Percentiles rank a stretch among this genome's conserved stretches.
Evolutionary conservation across 2,113 vertebrate species (phyloP).

Genomic region (Pheucticus melanocephalus): DNA sequence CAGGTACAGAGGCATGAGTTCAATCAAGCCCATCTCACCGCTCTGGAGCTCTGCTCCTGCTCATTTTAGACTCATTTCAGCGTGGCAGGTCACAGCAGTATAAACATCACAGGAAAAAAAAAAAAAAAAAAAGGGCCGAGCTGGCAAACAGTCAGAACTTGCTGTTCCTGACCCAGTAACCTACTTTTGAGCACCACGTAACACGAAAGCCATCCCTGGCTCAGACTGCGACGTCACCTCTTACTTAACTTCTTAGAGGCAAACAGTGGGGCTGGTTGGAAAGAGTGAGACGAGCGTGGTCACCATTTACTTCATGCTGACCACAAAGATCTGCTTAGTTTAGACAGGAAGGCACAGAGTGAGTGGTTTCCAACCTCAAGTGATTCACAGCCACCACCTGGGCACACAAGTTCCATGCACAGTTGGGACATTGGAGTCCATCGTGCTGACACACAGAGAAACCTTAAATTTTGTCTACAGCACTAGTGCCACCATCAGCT

Average conservation of each 20-base stretch:
- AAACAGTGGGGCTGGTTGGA: neutral
- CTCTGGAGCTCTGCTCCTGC: neutral
- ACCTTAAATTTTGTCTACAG: neutral
- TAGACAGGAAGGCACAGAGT: neutral
- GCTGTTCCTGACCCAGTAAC: constrained; percentile 93
- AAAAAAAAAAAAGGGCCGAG: constrained; percentile 68
- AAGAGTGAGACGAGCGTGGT: neutral
- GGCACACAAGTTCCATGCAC: fast-evolving
- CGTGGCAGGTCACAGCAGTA: constrained; percentile 85
- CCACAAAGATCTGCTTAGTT: neutral
- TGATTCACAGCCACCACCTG: neutral
- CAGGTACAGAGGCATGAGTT: neutral
- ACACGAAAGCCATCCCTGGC: constrained; percentile 73
- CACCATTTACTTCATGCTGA: neutral
- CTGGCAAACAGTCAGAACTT: constrained; percentile 85
- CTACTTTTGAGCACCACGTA: constrained; percentile 84
- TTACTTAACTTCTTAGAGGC: constrained; percentile 76
- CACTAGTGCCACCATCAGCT: neutral
- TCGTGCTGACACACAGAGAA: fast-evolving
- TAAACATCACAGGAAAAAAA: constrained; percentile 55
- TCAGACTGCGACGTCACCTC: constrained; percentile 78
- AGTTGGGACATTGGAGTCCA: neutral
- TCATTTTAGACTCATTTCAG: constrained; percentile 83
- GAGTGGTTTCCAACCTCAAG: neutral
- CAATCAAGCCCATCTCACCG: neutral